Evolutionary conservation across 2,888 invertebrate genomes (phyloP), one percentile per base, ranked within the genome.

Genomic region (Cantharis lateralis): DNA sequence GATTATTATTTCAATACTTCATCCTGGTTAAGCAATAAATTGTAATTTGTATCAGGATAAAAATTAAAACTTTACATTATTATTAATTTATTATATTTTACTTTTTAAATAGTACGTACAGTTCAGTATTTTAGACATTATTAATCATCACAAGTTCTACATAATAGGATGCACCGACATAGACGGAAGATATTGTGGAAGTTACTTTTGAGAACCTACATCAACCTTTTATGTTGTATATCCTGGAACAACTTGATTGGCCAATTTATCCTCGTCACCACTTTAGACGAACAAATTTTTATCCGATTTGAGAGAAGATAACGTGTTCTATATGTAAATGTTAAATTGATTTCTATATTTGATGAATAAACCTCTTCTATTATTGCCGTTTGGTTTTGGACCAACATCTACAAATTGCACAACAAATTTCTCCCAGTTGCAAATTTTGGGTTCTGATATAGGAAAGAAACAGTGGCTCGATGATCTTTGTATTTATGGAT

Each of bases 161-260:
- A 91, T 89, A 70, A 92, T 87, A 0, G 92, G 92, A 88, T 92
- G 92, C 70, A 93, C 18, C 18, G 18, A 18, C 1, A 18, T 18
- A 18, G 18, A 3, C 2, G 86, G 79, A 93, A 90, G 83, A 90
- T 93, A 86, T 93, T 92, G 72, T 91, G 91, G 89, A 93, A 92
- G 85, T 93, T 93, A 82, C 92, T 92, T 83, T 93, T 93, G 80
- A 93, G 86, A 11, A 90, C 90, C 91, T 93, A 92, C 90, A 93
- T 91, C 69, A 90, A 88, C 26, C 89, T 89, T 84, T 90, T 91
- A 82, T n/a, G n/a, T n/a, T n/a, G n/a, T n/a, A n/a, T 89, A 90
- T 9, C 92, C 92, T 0, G 92, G 90, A 26, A 91, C 87, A 1
- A 90, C 92, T 82, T 92, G 91, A 0, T 93, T 93, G 32, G 92